Evolutionary conservation across 2,797 vertebrate species (phyloP).

Genomic region (Limnodromus scolopaceus): DNA sequence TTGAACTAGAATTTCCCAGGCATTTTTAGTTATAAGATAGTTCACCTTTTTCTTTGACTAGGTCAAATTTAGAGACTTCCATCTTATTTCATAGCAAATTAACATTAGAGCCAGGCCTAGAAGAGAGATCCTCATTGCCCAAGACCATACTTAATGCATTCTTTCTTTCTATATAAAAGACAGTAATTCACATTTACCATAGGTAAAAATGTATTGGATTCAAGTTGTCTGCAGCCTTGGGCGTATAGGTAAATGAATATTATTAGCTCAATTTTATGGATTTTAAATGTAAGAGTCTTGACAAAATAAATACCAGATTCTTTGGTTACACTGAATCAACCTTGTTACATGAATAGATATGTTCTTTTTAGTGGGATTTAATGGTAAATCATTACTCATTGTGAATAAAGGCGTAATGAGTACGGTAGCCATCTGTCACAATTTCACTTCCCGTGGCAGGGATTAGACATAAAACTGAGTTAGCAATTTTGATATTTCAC

Average conservation of each 20-base stretch:
- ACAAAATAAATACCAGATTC: constrained; percentile 39
- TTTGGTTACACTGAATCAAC: constrained; percentile 39
- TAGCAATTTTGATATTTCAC: not conserved
- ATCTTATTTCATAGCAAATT: not conserved
- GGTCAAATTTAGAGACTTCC: not conserved
- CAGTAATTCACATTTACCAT: not conserved
- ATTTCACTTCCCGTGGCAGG: constrained; percentile 12
- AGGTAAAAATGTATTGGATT: not conserved
- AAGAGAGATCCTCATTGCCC: not conserved
- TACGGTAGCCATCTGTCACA: constrained; percentile 28
- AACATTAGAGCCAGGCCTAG: not conserved
- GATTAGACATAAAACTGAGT: not conserved
- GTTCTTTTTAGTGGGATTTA: constrained; percentile 40
- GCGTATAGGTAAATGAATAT: not conserved
- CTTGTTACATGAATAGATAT: constrained; percentile 30
- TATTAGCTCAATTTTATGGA: constrained; percentile 13
- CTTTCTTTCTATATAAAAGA: not conserved
- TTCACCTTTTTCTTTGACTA: not conserved
- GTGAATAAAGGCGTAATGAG: constrained; percentile 33
- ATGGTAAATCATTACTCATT: constrained; percentile 59
- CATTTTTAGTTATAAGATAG: not conserved
- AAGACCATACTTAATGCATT: not conserved
- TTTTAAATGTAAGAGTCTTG: constrained; percentile 19
- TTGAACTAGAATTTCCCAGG: not conserved
- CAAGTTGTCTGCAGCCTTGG: not conserved